Percentiles rank a stretch among this genome's conserved stretches.
Evolutionary conservation across 2,113 vertebrate genomes (phyloP).

Genomic region (Ginglymostoma cirratum): DNA sequence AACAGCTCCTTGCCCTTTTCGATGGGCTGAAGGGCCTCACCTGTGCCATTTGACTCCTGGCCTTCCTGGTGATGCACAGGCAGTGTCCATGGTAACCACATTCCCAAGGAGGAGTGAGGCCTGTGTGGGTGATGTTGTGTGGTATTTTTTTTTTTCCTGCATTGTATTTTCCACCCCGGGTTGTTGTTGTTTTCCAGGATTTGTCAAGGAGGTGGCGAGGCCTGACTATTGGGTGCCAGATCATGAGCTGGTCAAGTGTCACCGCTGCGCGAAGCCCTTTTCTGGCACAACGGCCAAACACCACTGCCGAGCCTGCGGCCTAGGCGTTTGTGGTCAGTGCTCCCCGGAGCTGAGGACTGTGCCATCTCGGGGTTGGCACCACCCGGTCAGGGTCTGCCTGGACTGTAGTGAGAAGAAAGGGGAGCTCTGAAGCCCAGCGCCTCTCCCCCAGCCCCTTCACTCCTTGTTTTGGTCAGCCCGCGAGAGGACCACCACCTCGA

Average conservation of each 20-base stretch:
- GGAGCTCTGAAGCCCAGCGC: constrained; percentile 45
- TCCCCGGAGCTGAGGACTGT: constrained; percentile 56
- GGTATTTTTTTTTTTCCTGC: neutral
- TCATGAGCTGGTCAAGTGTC: constrained; percentile 61
- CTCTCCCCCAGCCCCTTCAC: constrained; percentile 41
- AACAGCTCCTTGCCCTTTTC: too few relatives aligned
- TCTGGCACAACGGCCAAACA: constrained; percentile 61
- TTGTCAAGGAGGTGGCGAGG: constrained; percentile 65
- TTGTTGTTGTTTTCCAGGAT: constrained; percentile 48
- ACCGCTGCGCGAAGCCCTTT: constrained; percentile 59
- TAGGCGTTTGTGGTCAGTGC: constrained; percentile 63
- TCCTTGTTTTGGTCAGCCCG: neutral
- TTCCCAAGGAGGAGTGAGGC: neutral
- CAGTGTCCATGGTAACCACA: neutral
- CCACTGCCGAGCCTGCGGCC: constrained; percentile 67
- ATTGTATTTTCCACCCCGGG: too few relatives aligned
- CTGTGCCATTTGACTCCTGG: too few relatives aligned
- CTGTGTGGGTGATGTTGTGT: neutral
- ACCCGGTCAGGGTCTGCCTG: constrained; percentile 67
- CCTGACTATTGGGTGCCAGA: constrained; percentile 73
- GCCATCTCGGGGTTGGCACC: constrained; percentile 70
- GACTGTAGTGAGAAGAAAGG: constrained; percentile 51
- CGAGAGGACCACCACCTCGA: too few relatives aligned
- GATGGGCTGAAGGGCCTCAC: too few relatives aligned
- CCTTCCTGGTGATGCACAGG: neutral